Base-by-base conservation (phyloP, 2,888 invertebrate species). In the Seira ritae region DNA sequence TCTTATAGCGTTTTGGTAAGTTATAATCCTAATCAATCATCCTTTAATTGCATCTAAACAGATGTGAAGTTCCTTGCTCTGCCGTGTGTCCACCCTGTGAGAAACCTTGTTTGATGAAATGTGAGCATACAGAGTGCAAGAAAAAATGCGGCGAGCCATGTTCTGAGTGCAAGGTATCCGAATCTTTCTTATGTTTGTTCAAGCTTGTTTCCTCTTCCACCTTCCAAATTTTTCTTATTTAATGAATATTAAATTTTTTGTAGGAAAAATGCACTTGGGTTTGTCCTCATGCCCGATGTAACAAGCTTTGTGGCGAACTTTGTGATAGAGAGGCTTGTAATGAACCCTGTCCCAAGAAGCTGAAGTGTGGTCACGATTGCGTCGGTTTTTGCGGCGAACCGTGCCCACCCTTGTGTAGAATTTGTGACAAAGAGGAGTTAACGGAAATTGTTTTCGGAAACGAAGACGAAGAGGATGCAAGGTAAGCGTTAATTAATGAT, bases 351-450 rank as follows among this genome's bases (percentile, higher is more conserved):
- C 73, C 75, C 1, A 79, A 85, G 62, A 86, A 71, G 10, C 88
- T 91, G 17, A 70, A 84, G 4, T 92, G 92, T 88, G 91, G 91
- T 0, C 92, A 92, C 88, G 77, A 74, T 0, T 92, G 92, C 86
- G 84, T 89, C 91, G 92, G 95, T 15, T 92, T 94, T 72, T 95
- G 95, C 91, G 94, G 94, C n/a, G 95, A 95, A 90, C 92, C 92
- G 10, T 95, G 95, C 90, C 94, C 94, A 17, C 90, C 90, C 42
- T 89, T 93, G 73, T 95, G 95, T 91, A 90, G 91, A 24, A 69
- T 90, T 17, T 95, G 95, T 91, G 88, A 92, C 81, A 77, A 89
- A 22, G 89, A 90, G 6, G 89, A 89, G 85, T 90, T 90, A 0
- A 62, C 62, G 2, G 92, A 92, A 20, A 88, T 89, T 12, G 12